Evolutionary conservation across 2,113 vertebrate genomes (phyloP).

Genomic region (Mellivora capensis): DNA sequence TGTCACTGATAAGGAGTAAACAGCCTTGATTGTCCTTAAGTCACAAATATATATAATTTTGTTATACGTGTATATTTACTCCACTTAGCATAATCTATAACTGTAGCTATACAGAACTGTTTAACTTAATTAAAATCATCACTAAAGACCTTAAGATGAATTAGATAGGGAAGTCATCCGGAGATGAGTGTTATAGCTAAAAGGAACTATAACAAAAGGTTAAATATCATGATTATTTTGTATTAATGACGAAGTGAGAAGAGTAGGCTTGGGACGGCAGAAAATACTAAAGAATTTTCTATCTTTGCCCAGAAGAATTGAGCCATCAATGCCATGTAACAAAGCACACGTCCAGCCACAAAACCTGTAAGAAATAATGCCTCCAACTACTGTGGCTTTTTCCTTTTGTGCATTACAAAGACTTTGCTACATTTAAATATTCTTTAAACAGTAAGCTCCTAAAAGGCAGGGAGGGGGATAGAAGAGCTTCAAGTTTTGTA

Average conservation of each 20-base stretch:
- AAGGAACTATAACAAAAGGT: not conserved
- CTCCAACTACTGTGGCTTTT: not conserved
- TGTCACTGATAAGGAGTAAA: conserved; percentile 82
- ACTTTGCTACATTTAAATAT: not conserved
- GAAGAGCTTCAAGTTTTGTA: not conserved
- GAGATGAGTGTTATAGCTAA: not conserved
- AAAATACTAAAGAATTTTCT: not conserved
- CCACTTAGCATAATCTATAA: conserved; percentile 40
- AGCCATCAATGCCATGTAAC: not conserved
- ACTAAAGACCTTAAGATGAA: conserved; percentile 37
- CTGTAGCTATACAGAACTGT: not conserved
- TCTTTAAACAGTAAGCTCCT: not conserved
- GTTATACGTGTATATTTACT: conserved; percentile 19
- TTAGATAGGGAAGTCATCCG: conserved; percentile 10
- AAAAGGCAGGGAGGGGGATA: not conserved
- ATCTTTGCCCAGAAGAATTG: not conserved
- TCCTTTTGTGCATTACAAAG: not conserved
- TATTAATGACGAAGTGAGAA: conserved; percentile 21
- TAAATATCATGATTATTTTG: conserved; percentile 7
- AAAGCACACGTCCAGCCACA: not conserved
- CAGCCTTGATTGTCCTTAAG: conserved; percentile 69
- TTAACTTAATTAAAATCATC: conserved; percentile 46
- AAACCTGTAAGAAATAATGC: not conserved
- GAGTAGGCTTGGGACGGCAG: not conserved
- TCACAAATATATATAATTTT: conserved; percentile 70